phyloP scores from a whole-genome alignment of 2,888 invertebrate species.

The Dolomedes plantarius region DNA sequence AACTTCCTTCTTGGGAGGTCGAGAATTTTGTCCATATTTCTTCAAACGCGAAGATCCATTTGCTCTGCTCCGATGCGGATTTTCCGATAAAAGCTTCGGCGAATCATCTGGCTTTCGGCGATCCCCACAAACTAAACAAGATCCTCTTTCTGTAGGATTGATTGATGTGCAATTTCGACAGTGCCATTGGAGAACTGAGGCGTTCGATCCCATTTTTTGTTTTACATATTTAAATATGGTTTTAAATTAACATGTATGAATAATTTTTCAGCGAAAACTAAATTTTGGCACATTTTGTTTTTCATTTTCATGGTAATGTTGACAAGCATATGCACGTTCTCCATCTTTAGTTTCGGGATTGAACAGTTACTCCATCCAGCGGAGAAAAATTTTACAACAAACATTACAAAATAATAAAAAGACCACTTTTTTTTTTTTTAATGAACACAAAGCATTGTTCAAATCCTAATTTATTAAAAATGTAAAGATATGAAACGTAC shows the following conservation, averaged over 20 bases:
- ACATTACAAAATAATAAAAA: background rate
- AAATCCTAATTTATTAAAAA: too few species aligned
- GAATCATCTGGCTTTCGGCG: conserved; percentile 34
- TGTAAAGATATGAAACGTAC: too few species aligned
- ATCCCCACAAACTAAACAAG: conserved; percentile 71
- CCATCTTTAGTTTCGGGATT: conserved; percentile 33
- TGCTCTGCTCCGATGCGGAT: conserved; percentile 40
- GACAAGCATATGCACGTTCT: conserved; percentile 57
- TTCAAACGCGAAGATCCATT: conserved; percentile 48
- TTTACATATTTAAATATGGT: conserved; percentile 28
- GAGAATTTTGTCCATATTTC: conserved; percentile 40
- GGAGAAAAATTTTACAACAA: conserved; percentile 4
- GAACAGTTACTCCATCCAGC: conserved; percentile 23
- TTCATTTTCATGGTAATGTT: conserved; percentile 29
- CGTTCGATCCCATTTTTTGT: conserved; percentile 88
- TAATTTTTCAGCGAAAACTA: background rate
- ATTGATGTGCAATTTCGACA: conserved; percentile 91
- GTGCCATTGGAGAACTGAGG: conserved; percentile 95
- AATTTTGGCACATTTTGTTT: conserved; percentile 1
- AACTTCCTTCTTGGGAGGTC: conserved; percentile 41
- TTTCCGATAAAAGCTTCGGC: conserved; percentile 38
- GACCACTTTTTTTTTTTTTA: background rate
- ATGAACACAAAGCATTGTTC: too few species aligned
- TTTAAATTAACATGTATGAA: background rate
- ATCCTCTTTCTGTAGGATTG: conserved; percentile 87